Base-by-base conservation (phyloP, 1,140 invertebrate genomes). In the Procambarus virginalis region DNA sequence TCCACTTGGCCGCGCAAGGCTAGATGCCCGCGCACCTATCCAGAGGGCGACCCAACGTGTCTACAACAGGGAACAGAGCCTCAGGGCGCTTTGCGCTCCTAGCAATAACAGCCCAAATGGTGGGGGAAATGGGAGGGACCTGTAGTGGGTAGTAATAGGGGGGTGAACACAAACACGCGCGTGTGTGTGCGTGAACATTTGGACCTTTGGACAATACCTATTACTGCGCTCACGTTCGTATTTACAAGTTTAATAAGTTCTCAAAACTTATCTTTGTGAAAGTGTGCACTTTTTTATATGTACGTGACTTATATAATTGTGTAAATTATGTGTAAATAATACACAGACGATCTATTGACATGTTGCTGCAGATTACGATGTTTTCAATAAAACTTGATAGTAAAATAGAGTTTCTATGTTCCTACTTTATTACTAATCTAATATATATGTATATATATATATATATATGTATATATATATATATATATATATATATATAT, bases 1-100 rank as follows among this genome's bases (percentile, higher is more conserved):
- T 84, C 82, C n/a, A 86, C 89, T 68, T 81, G 83, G 83, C 78
- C 83, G 12, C 77, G 89, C 5, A 79, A 91, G 83, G 83, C 82
- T 5, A 75, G 83, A 22, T 76, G 81, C 2, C 82, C 88, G 2
- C 81, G 82, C 82, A 77, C 82, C 76, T 84, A 75, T 51, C 81
- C 82, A 84, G 88, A 90, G 82, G 88, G 85, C 78, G 85, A 90
- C 17, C 55, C 73, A 22, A 84, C 73, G 17, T 51, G 82, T 48
- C 85, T 80, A 60, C 64, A 87, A n/a, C 34, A 49, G 8, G 73
- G 45, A 73, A 20, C 22, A 10, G n/a, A 85, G 73, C 49, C 22
- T n/a, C 83, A 75, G 17, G 68, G 68, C 12, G 60, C 73, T 12
- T 48, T 20, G 5, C 20, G 68, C 70, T 70, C 75, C 75, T 58